These are phyloP conservation scores for Anthopleura sola DNA, from an alignment of 64 coral and sea anemone genomes.

Conservation along the genomic window DNA sequence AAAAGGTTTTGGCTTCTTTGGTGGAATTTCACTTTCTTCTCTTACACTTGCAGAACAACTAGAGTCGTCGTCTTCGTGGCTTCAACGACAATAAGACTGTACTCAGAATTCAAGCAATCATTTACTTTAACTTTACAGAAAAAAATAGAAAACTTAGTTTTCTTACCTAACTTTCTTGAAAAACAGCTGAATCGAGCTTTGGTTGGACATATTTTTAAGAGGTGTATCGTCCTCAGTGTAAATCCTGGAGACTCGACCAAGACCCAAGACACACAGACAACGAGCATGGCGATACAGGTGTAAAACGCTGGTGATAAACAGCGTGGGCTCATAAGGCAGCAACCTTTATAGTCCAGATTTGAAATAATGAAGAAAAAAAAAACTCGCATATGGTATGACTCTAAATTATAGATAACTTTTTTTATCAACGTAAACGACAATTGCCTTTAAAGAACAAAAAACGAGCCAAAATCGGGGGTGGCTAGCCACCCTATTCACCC, in stretches of 20 bases:
- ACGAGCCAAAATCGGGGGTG: too few relatives aligned
- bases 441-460: too few relatives aligned
- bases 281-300: too few relatives aligned
- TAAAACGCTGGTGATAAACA: too few relatives aligned
- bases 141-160: conserved; percentile 20
- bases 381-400: too few relatives aligned
- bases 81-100: conserved; percentile 4
- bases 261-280: neutral
- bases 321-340: too few relatives aligned
- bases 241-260: neutral
- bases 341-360: too few relatives aligned
- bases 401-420: too few relatives aligned
- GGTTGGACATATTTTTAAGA: conserved; percentile 16
- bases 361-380: too few relatives aligned
- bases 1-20: conserved; percentile 19
- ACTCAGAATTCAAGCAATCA: conserved; percentile 13
- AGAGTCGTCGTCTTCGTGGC: conserved; percentile 22
- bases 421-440: too few relatives aligned
- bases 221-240: neutral
- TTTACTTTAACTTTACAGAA: conserved; percentile 8
- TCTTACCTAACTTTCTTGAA: conserved; percentile 19
- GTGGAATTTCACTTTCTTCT: conserved; percentile 5
- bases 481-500: too few relatives aligned
- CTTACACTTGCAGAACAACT: conserved; percentile 12
- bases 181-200: conserved; percentile 1